phyloP scores from a whole-genome alignment of 2,797 vertebrate genomes.

The Oryzias dopingdopingensis region DNA sequence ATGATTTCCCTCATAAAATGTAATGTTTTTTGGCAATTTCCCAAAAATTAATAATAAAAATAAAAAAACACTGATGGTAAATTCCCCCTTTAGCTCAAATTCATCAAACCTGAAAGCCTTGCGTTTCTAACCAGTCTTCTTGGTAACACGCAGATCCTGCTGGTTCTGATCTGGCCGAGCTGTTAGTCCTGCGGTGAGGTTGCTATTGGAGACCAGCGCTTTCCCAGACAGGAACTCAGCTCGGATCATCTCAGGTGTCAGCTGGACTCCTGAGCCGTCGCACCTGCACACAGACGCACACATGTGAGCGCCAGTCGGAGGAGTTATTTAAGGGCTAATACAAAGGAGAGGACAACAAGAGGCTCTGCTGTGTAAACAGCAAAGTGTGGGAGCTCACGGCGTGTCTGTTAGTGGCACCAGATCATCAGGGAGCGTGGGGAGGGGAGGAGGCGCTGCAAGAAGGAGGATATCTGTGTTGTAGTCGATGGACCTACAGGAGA shows the following conservation, averaged over 20 bases:
- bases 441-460: constrained; percentile 44
- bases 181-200: constrained; percentile 5
- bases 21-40: constrained; percentile 6
- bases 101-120: not conserved
- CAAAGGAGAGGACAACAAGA: not conserved
- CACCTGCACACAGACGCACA: constrained; percentile 40
- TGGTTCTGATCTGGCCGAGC: constrained; percentile 22
- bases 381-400: constrained; percentile 50
- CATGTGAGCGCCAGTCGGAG: constrained; percentile 1
- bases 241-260: constrained; percentile 74
- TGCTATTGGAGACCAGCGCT: constrained; percentile 27
- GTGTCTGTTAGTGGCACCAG: constrained; percentile 39
- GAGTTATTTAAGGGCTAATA: not conserved
- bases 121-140: not conserved
- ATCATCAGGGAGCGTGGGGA: constrained; percentile 53
- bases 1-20: constrained; percentile 24
- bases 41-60: too few species aligned
- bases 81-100: constrained; percentile 20
- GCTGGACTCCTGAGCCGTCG: constrained; percentile 40
- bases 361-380: constrained; percentile 1
- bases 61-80: not conserved
- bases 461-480: constrained; percentile 65
- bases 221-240: constrained; percentile 59
- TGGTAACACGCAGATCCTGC: not conserved
- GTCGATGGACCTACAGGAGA: constrained; percentile 59